Evolutionary conservation across 2,797 vertebrate genomes (phyloP), one percentile per base, ranked within the genome.

Genomic region (Furcifer pardalis): DNA sequence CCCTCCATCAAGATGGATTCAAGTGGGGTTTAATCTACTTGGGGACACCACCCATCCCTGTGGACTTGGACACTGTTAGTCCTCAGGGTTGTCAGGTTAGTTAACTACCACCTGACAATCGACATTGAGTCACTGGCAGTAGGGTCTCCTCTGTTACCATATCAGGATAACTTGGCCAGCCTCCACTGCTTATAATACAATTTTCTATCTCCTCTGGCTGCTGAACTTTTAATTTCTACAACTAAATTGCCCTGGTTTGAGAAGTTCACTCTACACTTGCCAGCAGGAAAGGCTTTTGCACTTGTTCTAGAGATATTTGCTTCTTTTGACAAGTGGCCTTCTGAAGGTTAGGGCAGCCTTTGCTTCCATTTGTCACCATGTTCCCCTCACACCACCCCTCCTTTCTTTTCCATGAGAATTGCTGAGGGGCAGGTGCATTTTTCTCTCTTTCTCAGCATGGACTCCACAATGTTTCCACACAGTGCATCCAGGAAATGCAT

Each of bases 401-500:
- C 46, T 27, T 56, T 79, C 32, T 79, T 74, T 90, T 91, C 90
- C 92, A 91, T 77, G 83, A 90, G 91, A 87, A 75, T 27, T 83
- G 86, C 86, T 88, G 81, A 94, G 86, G 89, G 93, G 90, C 94
- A 89, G 88, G 86, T 90, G 84, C 86, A 84, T 88, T 52, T 83
- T 65, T 92, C 17, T 21, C 52, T 52, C 49, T 56, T 1, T 56
- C 92, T 93, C 93, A 93, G 94, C 92, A 90, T 91, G 94, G 91
- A 90, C 89, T 93, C 87, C 78, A 88, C 9, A 60, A 89, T 92
- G 91, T 94, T 94, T 94, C 90, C 87, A 92, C 89, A 90, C 89
- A 89, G 81, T 84, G 89, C 81, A 90, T 92, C 89, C 87, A 93
- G 93, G 92, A 94, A 94, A 91, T 89, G 91, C 92, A 95, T 94